Evolutionary conservation across 2,888 invertebrate species (phyloP).

Genomic region (Smittia aterrima): DNA sequence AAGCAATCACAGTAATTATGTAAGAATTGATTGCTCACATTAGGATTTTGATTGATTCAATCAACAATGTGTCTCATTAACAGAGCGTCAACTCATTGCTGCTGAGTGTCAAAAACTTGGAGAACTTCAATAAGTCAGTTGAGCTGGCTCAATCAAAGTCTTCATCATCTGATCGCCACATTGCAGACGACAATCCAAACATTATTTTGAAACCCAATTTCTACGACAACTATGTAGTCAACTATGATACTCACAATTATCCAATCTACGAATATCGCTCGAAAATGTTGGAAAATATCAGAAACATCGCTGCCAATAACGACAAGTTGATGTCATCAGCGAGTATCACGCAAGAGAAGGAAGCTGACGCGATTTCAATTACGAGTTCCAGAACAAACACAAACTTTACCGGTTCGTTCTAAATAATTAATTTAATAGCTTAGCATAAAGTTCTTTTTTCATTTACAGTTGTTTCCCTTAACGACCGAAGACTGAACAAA

Average conservation of each 20-base stretch:
- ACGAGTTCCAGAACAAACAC: slow-evolving; percentile 25
- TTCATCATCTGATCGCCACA: neutral
- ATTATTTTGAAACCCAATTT: slow-evolving; percentile 15
- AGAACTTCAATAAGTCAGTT: slow-evolving; percentile 21
- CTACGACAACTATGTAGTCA: slow-evolving; percentile 20
- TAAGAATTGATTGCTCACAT: neutral
- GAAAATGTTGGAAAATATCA: slow-evolving; percentile 29
- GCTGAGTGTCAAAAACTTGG: slow-evolving; percentile 28
- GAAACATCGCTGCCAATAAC: neutral
- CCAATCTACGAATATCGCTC: slow-evolving; percentile 29
- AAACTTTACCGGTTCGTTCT: slow-evolving; percentile 20
- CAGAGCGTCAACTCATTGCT: slow-evolving; percentile 35
- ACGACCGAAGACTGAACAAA: slow-evolving; percentile 37
- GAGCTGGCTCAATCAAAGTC: neutral
- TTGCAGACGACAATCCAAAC: slow-evolving; percentile 11
- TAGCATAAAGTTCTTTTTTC: too few relatives aligned
- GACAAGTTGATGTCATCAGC: neutral
- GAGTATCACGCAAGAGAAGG: neutral
- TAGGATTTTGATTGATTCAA: neutral
- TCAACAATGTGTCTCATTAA: neutral
- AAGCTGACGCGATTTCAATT: slow-evolving; percentile 9
- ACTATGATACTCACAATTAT: neutral
- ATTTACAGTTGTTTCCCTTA: slow-evolving; percentile 24
- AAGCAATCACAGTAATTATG: slow-evolving; percentile 33
- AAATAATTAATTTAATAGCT: neutral